Conservation (phyloP, 2,888 invertebrate genomes). For the Ornithoptera alexandrae region DNA sequence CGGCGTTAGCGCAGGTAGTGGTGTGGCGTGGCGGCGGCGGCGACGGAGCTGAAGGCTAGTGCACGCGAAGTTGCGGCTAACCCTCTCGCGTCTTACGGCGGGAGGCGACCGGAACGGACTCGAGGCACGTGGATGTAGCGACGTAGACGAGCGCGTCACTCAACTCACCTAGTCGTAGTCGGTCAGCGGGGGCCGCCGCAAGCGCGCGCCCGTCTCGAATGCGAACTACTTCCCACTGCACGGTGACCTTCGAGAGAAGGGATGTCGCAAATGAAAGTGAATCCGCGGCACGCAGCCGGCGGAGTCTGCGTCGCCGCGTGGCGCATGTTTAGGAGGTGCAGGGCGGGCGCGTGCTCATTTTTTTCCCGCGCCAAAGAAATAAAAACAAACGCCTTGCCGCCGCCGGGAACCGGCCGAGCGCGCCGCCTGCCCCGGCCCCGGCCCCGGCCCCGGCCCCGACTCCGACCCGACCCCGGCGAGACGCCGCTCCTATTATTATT, state of each 20-base stretch:
- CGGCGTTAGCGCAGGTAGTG: constrained; percentile 46
- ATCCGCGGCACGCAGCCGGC: constrained; percentile 73
- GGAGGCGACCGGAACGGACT: constrained; percentile 58
- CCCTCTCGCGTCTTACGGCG: constrained; percentile 50
- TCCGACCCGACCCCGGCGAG: too few relatives aligned
- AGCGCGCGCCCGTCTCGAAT: constrained; percentile 61
- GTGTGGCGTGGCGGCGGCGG: constrained; percentile 44
- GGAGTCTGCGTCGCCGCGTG: constrained; percentile 79
- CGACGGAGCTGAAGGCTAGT: constrained; percentile 44
- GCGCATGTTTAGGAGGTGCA: constrained; percentile 81
- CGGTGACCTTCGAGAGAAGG: constrained; percentile 78
- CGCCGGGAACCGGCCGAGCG: constrained; percentile 64
- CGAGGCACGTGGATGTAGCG: constrained; percentile 67
- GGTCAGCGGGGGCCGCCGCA: constrained; percentile 71
- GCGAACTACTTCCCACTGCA: constrained; percentile 54
- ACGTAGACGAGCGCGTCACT: constrained; percentile 62
- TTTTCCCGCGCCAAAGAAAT: constrained; percentile 76
- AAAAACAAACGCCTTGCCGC: constrained; percentile 76
- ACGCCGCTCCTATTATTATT: constrained; percentile 33
- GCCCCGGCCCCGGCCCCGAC: background rate
- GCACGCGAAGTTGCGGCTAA: constrained; percentile 15
- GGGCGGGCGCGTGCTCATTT: constrained; percentile 76
- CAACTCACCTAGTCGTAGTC: constrained; percentile 64
- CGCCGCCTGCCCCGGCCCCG: constrained; percentile 33
- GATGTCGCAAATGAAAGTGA: constrained; percentile 81